These are phyloP conservation scores for Chrysolina haemoptera DNA, from an alignment of 2,888 invertebrate genomes.

Conservation along the genomic window DNA sequence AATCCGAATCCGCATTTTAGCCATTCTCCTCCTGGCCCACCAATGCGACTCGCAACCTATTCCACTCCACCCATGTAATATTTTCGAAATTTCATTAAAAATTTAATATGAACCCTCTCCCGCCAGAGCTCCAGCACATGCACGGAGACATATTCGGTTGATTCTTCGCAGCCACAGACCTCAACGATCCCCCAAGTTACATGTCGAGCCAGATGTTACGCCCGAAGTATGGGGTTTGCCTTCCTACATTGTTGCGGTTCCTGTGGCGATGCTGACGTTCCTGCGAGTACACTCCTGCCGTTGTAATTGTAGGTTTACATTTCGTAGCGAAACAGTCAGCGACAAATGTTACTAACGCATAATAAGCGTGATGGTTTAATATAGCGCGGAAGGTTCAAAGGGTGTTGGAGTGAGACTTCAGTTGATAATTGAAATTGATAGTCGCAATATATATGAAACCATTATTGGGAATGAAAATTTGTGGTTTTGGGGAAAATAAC, in stretches of 20 bases:
- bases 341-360: slow-evolving; percentile 55
- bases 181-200: slow-evolving; percentile 58
- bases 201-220: slow-evolving; percentile 61
- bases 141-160: slow-evolving; percentile 46
- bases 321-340: slow-evolving; percentile 52
- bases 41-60: slow-evolving; percentile 10
- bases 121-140: slow-evolving; percentile 41
- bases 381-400: not conserved
- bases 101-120: slow-evolving; percentile 52
- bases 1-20: not conserved
- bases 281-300: slow-evolving; percentile 38
- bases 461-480: too few relatives aligned
- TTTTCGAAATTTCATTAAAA: slow-evolving; percentile 54
- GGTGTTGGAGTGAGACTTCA: not conserved
- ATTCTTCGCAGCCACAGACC: slow-evolving; percentile 47
- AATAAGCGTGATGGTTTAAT: slow-evolving; percentile 13
- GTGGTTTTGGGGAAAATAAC: too few relatives aligned
- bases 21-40: not conserved
- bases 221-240: slow-evolving; percentile 50
- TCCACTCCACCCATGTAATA: slow-evolving; percentile 28
- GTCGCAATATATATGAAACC: not conserved
- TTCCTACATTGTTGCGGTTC: slow-evolving; percentile 45
- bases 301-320: slow-evolving; percentile 51
- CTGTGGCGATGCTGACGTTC: slow-evolving; percentile 42
- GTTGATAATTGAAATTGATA: not conserved